These are phyloP conservation scores for Anagyrus pseudococci DNA, from an alignment of 2,888 invertebrate genomes.

Conservation along the genomic window DNA sequence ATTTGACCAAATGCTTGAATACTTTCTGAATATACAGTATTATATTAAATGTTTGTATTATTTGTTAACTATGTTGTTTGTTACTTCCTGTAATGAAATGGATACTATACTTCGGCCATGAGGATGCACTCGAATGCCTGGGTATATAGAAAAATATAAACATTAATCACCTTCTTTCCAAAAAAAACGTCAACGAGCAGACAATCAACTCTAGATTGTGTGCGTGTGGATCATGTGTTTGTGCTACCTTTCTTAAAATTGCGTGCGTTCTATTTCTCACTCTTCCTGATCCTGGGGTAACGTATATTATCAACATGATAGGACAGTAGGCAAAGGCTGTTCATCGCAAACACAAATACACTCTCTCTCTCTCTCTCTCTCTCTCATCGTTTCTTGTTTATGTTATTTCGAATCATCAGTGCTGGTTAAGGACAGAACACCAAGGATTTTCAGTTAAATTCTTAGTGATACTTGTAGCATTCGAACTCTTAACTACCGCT, in stretches of 20 bases:
- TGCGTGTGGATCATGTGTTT: constrained; percentile 17
- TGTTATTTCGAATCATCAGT: constrained; percentile 31
- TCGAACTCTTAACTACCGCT: no score
- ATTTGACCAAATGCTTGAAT: no score
- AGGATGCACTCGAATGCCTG: no score
- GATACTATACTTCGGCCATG: constrained; percentile 25
- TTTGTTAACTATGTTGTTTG: no score
- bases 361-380: constrained; percentile 3
- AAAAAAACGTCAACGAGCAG: constrained; percentile 32
- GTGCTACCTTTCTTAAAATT: constrained; percentile 10
- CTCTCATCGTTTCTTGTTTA: constrained; percentile 2
- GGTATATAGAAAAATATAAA: constrained; percentile 24
- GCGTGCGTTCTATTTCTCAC: constrained; percentile 3
- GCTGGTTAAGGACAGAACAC: constrained; percentile 42
- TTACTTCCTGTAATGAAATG: no score
- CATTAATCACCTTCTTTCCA: constrained; percentile 33
- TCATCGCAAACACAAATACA: constrained; percentile 1
- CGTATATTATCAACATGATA: constrained; percentile 14
- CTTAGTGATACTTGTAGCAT: no score
- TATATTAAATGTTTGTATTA: no score
- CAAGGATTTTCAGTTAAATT: no score
- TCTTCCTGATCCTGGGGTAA: constrained; percentile 36
- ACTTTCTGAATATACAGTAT: no score
- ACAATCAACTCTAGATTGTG: no score
- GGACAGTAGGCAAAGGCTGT: constrained; percentile 9